Base-by-base conservation (phyloP, 2,113 vertebrate species). In the Stigmatopora argus region DNA sequence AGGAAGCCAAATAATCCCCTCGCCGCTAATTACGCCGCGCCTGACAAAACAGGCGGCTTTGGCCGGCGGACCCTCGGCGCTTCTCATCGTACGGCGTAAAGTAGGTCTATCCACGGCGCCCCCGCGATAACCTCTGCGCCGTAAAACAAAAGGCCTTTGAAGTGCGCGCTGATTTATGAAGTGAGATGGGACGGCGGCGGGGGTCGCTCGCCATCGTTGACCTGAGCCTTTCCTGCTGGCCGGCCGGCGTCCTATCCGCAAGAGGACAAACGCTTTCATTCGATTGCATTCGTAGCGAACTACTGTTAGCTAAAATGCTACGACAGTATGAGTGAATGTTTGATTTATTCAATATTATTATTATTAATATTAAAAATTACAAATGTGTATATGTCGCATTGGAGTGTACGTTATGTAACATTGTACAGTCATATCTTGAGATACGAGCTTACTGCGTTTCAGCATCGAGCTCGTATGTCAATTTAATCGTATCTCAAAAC, bases 111-210 rank as follows among this genome's bases (percentile, higher is more conserved):
- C 83, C 85, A 79, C 66, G 65, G 73, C 83, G 86, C 62, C 88
- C 86, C 34, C 68, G 79, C 80, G 86, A 89, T 89, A 89, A 89
- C 88, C 86, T 88, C 82, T 71, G 72, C 9, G 69, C 64, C 65
- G 78, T 69, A 67, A 84, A 86, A 90, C 87, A 88, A 88, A 56
- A 87, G 70, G 81, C 78, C 86, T 88, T 88, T 89, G 85, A 88
- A 88, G 87, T 83, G 69, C 57, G 81, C 73, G 77, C 67, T 85
- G 85, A 86, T 87, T 86, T 79, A 87, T 87, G 86, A 81, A 78
- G 78, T 78, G 69, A 73, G 45, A 83, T 77, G 85, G 81, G 85
- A 81, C 80, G 75, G 70, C 18, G 68, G 66, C 68, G 79, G 69
- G 82, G 78, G 73, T 79, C 80, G 66, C 74, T 66, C 71, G 82